Base-by-base conservation (phyloP, 2,888 invertebrate genomes). In the Yponomeuta plumbellus region DNA sequence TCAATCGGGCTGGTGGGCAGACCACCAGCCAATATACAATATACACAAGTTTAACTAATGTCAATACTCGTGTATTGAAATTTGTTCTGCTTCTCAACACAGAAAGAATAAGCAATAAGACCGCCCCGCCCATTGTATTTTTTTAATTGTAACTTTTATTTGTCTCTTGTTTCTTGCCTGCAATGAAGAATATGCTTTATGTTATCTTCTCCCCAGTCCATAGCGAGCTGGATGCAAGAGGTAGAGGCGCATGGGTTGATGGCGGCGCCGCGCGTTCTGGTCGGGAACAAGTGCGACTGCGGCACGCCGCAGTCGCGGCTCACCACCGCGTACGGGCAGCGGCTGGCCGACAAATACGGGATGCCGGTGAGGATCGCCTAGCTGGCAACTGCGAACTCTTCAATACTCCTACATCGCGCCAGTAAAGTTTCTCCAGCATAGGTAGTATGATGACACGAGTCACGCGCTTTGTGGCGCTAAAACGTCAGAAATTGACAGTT, bases 231-330 rank as follows among this genome's bases (percentile, higher is more conserved):
- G 96, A 94, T 96, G 76, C 92, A 93, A 23, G 96, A 96, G 79
- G 95, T 96, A 74, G 93, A 95, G 74, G 90, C 92, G 11, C 93
- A 96, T 76, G 93, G 93, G 66, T 83, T 95, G 67, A 92, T 90
- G 75, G 86, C 86, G 4, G 91, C 95, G 11, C 96, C 96, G 0
- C 91, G 95, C 26, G 94, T 96, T 70, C 83, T 96, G 64, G 94
- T 96, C 1, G 96, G 96, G 11, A 96, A 96, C 85, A 96, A 96
- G 79, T 96, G 96, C 79, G 96, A 96, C 84, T 88, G 93, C 71
- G 89, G 90, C 61, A 89, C 93, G 6, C 80, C 90, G 0, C 90
- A 93, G 73, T 85, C 86, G 0, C 91, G 92, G 2, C 94, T 96
- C 8, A 93, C 93, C 67, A 96, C 95, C 5, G 93, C 94, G 64